phyloP scores from a whole-genome alignment of 2,113 vertebrate species.

The Thunnus maccoyii region DNA sequence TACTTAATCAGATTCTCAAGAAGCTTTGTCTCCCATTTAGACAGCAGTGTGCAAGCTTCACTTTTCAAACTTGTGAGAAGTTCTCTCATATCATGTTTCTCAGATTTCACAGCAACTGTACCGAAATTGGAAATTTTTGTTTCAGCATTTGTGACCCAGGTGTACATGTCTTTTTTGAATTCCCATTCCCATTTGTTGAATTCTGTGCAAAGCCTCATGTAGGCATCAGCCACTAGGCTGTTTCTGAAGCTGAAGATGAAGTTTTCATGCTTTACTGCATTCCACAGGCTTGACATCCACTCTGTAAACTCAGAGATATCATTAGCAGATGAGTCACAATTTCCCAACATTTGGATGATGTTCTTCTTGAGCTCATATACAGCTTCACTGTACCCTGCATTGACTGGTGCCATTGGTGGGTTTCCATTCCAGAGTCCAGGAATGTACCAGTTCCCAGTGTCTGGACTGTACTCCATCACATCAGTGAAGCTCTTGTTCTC shows the following conservation, averaged over 20 bases:
- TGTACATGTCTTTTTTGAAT: conserved; percentile 71
- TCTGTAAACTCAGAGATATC: conserved; percentile 64
- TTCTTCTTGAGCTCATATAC: conserved; percentile 79
- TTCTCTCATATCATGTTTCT: conserved; percentile 28
- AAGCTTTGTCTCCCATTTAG: conserved; percentile 47
- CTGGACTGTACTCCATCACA: conserved; percentile 78
- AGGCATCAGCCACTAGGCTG: conserved; percentile 79
- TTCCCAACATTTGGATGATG: conserved; percentile 51
- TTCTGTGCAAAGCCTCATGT: conserved; percentile 73
- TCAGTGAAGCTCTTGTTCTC: conserved; percentile 72
- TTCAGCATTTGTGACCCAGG: conserved; percentile 65
- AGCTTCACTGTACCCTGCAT: conserved; percentile 75
- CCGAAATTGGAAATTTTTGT: conserved; percentile 71
- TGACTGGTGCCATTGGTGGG: conserved; percentile 83
- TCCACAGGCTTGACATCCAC: conserved; percentile 79
- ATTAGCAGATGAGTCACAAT: conserved; percentile 30
- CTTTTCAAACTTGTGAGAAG: conserved; percentile 21
- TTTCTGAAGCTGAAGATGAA: conserved; percentile 84
- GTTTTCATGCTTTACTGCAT: conserved; percentile 81
- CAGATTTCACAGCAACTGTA: conserved; percentile 25
- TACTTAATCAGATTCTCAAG: conserved; percentile 62
- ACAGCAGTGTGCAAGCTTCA: conserved; percentile 48
- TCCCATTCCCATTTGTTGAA: conserved; percentile 79
- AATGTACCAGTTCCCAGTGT: conserved; percentile 78
- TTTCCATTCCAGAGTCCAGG: conserved; percentile 82